Percentiles rank a stretch among this genome's conserved stretches.
Evolutionary conservation across 1,140 invertebrate species (phyloP).

Genomic region (Hylyphantes graminicola): DNA sequence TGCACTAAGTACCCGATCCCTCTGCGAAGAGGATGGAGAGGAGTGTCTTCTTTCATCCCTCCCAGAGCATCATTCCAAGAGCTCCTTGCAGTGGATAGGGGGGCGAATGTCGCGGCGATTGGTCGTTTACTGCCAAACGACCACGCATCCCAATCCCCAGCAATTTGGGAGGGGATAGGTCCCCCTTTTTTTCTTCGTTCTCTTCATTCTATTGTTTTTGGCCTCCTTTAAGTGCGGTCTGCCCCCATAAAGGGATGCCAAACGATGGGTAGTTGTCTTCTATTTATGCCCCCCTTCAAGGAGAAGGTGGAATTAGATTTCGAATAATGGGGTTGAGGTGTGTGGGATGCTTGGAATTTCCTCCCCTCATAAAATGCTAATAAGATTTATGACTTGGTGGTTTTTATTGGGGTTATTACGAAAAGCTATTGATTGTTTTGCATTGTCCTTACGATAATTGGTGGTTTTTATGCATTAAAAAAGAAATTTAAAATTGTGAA

Average conservation of each 20-base stretch:
- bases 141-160: constrained; percentile 9
- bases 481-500: too few species aligned
- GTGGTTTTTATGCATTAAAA: too few species aligned
- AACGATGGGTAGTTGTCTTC: constrained; percentile 15
- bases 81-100: constrained; percentile 42
- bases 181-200: neutral
- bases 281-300: neutral
- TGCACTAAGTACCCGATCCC: too few species aligned
- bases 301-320: too few species aligned
- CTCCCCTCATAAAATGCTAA: too few species aligned
- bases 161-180: neutral
- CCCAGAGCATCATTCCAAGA: neutral
- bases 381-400: too few species aligned
- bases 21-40: neutral
- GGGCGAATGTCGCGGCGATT: constrained; percentile 58
- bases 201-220: constrained; percentile 31
- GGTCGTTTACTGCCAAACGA: constrained; percentile 57
- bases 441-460: too few species aligned
- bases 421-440: too few species aligned
- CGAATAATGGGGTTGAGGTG: too few species aligned
- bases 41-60: constrained; percentile 41
- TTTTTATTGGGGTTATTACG: too few species aligned
- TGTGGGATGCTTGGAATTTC: too few species aligned
- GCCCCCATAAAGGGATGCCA: constrained; percentile 22
- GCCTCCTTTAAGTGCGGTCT: neutral